Conservation (phyloP, 2,797 vertebrate species). For the Cryptoblepharus egeriae region DNA sequence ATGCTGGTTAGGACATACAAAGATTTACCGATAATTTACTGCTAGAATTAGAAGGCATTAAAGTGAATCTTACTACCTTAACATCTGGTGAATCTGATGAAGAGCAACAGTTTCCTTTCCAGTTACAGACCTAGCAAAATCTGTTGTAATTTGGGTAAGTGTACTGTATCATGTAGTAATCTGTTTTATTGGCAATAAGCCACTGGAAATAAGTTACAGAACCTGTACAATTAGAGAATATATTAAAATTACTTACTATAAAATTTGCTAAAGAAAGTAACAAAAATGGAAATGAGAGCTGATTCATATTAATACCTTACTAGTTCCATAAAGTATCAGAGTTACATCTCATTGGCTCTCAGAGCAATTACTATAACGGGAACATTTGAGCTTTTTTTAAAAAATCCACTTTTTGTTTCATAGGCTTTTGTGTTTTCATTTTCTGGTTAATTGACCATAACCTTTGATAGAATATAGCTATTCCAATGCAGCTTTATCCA, state of each 20-base stretch:
- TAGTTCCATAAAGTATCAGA: too few species aligned
- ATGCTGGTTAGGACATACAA: neutral
- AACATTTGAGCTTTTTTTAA: too few species aligned
- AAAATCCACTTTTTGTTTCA: too few species aligned
- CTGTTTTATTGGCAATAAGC: neutral
- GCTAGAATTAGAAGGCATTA: neutral
- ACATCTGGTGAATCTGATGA: neutral
- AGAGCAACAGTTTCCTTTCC: neutral
- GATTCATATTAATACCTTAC: too few species aligned
- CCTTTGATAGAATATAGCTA: too few species aligned
- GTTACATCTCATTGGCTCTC: too few species aligned
- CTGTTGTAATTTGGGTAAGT: neutral
- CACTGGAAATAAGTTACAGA: neutral
- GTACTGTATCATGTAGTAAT: neutral
- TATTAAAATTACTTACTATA: neutral
- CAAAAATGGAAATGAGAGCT: too few species aligned
- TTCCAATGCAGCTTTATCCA: too few species aligned
- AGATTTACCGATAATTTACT: neutral
- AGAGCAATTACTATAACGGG: too few species aligned
- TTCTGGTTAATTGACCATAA: too few species aligned
- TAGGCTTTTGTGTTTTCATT: too few species aligned
- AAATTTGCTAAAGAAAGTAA: neutral
- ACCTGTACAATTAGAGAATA: neutral
- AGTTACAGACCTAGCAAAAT: neutral
- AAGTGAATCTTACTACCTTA: neutral